Percentiles rank a stretch among this genome's conserved stretches.
These are phyloP conservation scores for Cantharis rufa DNA, from an alignment of 2,888 invertebrate genomes.

Conservation along the genomic window DNA sequence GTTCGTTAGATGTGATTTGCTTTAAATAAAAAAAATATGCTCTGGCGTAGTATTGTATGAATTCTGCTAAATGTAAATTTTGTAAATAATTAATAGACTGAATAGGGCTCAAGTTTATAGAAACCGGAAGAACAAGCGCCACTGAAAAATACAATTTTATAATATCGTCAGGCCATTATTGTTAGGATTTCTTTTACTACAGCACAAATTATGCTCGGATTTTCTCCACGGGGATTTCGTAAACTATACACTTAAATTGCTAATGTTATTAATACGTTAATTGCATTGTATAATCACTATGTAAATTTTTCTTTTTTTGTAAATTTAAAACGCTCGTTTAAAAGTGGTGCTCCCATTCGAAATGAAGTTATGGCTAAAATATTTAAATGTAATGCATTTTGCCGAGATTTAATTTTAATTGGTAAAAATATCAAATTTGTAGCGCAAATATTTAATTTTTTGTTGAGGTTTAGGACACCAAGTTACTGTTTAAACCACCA, in stretches of 20 bases:
- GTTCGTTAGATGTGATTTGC: not conserved
- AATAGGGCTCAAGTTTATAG: no score
- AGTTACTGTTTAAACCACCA: not conserved
- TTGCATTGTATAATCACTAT: not conserved
- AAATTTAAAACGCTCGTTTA: not conserved
- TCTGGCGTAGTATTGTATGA: no score
- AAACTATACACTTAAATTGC: not conserved
- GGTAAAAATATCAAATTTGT: not conserved
- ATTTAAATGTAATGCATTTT: not conserved
- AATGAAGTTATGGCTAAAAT: not conserved
- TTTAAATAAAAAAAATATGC: not conserved
- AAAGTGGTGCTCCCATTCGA: no score
- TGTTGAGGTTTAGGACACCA: not conserved
- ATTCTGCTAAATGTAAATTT: no score
- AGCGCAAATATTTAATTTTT: not conserved
- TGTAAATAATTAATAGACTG: no score
- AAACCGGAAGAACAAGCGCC: no score
- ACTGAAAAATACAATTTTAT: not conserved
- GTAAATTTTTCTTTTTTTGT: not conserved
- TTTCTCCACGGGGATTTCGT: not conserved
- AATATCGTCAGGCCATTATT: not conserved
- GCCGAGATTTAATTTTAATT: not conserved
- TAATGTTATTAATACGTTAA: not conserved
- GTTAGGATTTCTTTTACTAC: not conserved
- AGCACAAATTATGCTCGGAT: not conserved